phyloP scores from a whole-genome alignment of 2,113 vertebrate species.

The Hiodon tergisus region DNA sequence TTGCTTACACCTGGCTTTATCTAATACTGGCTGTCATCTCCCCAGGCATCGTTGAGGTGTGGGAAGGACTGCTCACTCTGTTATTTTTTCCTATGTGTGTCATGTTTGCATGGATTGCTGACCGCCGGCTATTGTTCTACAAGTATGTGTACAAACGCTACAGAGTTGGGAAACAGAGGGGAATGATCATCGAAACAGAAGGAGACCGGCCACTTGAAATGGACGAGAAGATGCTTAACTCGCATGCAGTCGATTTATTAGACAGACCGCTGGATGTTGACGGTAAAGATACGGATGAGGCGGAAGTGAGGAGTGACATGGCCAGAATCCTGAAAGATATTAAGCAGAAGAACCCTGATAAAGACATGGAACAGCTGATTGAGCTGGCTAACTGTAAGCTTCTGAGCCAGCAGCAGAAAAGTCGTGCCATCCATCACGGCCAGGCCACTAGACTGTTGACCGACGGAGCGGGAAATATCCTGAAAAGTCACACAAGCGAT shows the following conservation, averaged over 20 bases:
- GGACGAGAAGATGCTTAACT: constrained; percentile 79
- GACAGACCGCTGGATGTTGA: constrained; percentile 69
- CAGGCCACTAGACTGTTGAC: constrained; percentile 91
- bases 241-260: constrained; percentile 70
- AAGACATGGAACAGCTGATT: constrained; percentile 84
- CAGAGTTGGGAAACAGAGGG: constrained; percentile 78
- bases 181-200: constrained; percentile 92
- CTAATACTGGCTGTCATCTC: constrained; percentile 88
- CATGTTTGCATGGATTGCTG: constrained; percentile 86
- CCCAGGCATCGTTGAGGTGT: constrained; percentile 86
- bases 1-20: constrained; percentile 95
- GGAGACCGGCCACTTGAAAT: constrained; percentile 82
- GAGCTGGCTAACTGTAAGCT: constrained; percentile 89
- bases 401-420: constrained; percentile 88
- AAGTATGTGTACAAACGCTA: constrained; percentile 92
- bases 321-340: constrained; percentile 85
- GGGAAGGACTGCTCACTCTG: constrained; percentile 93
- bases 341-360: constrained; percentile 89
- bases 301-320: constrained; percentile 82
- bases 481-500: constrained; percentile 85
- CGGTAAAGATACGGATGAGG: constrained; percentile 75
- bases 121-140: constrained; percentile 91
- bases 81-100: constrained; percentile 95
- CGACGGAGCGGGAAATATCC: constrained; percentile 76
- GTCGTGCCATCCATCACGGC: constrained; percentile 89